A percentile compares a stretch with the other conserved stretches of the same genome.
phyloP scores from a whole-genome alignment of 1,140 invertebrate genomes.

The Globodera ellingtonae region DNA sequence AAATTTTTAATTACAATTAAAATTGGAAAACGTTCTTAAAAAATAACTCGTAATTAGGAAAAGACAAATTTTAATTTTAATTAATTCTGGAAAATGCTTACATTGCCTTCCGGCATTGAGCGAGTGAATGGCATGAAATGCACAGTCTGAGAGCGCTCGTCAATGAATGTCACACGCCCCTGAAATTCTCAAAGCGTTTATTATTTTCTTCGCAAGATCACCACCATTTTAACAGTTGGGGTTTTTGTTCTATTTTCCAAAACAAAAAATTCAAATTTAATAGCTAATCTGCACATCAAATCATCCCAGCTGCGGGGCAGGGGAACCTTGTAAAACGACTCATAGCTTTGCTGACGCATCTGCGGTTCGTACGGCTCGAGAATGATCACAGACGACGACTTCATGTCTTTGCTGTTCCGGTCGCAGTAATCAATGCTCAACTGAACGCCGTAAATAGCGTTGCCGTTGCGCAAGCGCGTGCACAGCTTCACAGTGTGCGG shows the following conservation, averaged over 20 bases:
- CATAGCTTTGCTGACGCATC: constrained; percentile 9
- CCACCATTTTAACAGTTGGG: too few species aligned
- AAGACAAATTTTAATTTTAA: too few species aligned
- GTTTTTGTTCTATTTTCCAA: too few species aligned
- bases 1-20: constrained; percentile 1
- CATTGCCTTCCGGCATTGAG: background rate
- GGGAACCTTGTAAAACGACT: background rate
- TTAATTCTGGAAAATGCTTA: background rate
- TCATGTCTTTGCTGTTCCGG: constrained; percentile 1
- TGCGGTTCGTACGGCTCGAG: background rate
- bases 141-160: constrained; percentile 4
- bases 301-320: too few species aligned
- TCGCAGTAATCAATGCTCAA: constrained; percentile 27
- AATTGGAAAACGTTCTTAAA: too few species aligned
- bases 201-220: background rate
- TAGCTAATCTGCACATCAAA: too few species aligned
- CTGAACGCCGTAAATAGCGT: constrained; percentile 18
- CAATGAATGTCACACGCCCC: constrained; percentile 15
- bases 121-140: constrained; percentile 9
- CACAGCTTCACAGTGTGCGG: background rate
- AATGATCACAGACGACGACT: background rate
- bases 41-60: too few species aligned
- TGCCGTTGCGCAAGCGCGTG: background rate
- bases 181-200: constrained; percentile 15
- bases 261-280: too few species aligned